phyloP scores from a whole-genome alignment of 2,797 vertebrate species.

The Gallirallus australis region DNA sequence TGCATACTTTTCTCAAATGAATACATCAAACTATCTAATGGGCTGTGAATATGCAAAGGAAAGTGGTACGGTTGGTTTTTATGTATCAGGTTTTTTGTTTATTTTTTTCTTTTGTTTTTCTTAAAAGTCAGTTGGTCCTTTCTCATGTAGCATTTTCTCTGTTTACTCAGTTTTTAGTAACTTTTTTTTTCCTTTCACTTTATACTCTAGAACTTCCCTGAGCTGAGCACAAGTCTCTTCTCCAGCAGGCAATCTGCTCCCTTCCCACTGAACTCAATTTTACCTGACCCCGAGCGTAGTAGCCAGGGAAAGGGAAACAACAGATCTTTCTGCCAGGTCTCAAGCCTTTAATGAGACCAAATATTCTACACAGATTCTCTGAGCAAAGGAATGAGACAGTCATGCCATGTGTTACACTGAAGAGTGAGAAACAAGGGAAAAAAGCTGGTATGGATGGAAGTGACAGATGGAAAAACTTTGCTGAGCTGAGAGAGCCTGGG shows the following conservation, averaged over 20 bases:
- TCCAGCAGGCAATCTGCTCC: not conserved
- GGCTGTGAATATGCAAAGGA: not conserved
- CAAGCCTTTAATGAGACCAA: not conserved
- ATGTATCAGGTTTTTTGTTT: not conserved
- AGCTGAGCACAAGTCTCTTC: not conserved
- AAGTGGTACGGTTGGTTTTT: fast-evolving
- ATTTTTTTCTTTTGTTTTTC: not conserved
- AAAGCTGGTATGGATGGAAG: not conserved
- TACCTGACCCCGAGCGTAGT: not conserved
- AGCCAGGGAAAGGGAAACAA: not conserved
- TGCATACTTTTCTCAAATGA: not conserved
- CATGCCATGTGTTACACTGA: not conserved
- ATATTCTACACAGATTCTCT: not conserved
- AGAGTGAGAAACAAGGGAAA: not conserved
- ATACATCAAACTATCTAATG: not conserved
- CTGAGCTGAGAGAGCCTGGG: not conserved
- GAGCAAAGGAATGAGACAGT: not conserved
- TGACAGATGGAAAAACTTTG: not conserved
- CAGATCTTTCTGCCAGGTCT: not conserved
- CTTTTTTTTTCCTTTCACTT: not conserved
- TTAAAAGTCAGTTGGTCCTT: not conserved
- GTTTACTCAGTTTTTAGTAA: not conserved
- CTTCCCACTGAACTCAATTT: not conserved
- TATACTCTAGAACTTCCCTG: not conserved
- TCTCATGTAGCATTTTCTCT: not conserved